phyloP scores from a whole-genome alignment of 2,888 invertebrate species.

The Onthophagus sagittarius region DNA sequence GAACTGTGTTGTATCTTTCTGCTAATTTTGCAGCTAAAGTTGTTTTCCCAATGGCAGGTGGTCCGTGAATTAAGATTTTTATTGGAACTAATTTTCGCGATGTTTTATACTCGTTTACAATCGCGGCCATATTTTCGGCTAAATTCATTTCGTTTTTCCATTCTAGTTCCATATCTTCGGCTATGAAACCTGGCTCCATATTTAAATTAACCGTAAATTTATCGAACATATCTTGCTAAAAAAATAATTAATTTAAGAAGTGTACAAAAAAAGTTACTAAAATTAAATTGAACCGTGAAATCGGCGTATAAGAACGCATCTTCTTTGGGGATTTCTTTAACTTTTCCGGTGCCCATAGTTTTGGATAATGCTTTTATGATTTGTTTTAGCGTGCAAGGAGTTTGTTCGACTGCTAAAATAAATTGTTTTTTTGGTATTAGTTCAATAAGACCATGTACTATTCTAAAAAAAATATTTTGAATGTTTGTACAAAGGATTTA shows the following conservation, averaged over 20 bases:
- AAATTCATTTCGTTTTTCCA: slow-evolving; percentile 57
- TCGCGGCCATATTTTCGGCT: slow-evolving; percentile 48
- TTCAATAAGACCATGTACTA: slow-evolving; percentile 41
- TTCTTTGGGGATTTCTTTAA: slow-evolving; percentile 53
- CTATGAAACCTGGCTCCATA: slow-evolving; percentile 58
- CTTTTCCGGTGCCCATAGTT: slow-evolving; percentile 53
- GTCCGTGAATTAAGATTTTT: slow-evolving; percentile 60
- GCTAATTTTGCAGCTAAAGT: slow-evolving; percentile 55
- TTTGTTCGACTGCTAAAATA: slow-evolving; percentile 62
- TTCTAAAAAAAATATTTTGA: slow-evolving; percentile 28
- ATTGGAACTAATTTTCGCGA: slow-evolving; percentile 56
- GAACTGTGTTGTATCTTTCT: slow-evolving; percentile 56
- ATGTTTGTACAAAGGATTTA: neutral
- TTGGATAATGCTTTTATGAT: slow-evolving; percentile 59
- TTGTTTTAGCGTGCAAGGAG: slow-evolving; percentile 51
- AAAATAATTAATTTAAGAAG: slow-evolving; percentile 18
- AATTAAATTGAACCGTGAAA: slow-evolving; percentile 41
- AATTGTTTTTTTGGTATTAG: slow-evolving; percentile 57
- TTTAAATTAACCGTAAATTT: slow-evolving; percentile 55
- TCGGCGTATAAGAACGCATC: slow-evolving; percentile 58
- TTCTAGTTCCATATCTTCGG: slow-evolving; percentile 49
- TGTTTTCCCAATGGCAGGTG: slow-evolving; percentile 64
- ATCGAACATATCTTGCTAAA: slow-evolving; percentile 57
- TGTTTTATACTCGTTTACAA: slow-evolving; percentile 50
- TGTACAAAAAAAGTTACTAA: neutral